Conservation (phyloP, 2,113 vertebrate genomes). For the Patagioenas fasciata region DNA sequence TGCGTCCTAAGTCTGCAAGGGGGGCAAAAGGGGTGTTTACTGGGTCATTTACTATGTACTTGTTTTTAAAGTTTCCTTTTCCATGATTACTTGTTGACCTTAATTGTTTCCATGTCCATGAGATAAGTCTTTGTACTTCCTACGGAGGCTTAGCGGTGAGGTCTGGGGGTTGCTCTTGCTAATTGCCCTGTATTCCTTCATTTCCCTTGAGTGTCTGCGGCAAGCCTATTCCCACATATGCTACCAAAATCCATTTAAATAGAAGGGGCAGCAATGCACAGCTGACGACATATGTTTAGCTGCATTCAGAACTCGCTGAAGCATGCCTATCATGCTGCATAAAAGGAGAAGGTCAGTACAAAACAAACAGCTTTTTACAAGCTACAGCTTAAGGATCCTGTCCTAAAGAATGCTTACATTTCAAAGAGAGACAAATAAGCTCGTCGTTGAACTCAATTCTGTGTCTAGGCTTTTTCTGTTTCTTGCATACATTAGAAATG, state of each 20-base stretch:
- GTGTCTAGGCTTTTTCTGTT: background rate
- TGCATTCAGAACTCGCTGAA: slow-evolving; percentile 64
- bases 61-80: slow-evolving; percentile 77
- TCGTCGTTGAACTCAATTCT: slow-evolving; percentile 30
- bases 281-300: slow-evolving; percentile 78
- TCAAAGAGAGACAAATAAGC: slow-evolving; percentile 43
- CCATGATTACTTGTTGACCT: slow-evolving; percentile 76
- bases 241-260: slow-evolving; percentile 72
- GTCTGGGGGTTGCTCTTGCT: slow-evolving; percentile 66
- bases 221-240: slow-evolving; percentile 75
- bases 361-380: slow-evolving; percentile 78
- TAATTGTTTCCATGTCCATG: slow-evolving; percentile 81
- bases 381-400: slow-evolving; percentile 62
- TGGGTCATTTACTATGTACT: slow-evolving; percentile 75
- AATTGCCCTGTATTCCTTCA: slow-evolving; percentile 76
- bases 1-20: slow-evolving; percentile 34
- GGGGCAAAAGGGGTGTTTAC: slow-evolving; percentile 64
- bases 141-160: slow-evolving; percentile 40
- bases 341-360: slow-evolving; percentile 74
- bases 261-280: slow-evolving; percentile 67
- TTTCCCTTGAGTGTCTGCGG: slow-evolving; percentile 65
- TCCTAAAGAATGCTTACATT: slow-evolving; percentile 59
- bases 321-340: slow-evolving; percentile 73
- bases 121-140: slow-evolving; percentile 74
- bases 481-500: slow-evolving; percentile 53